Evolutionary conservation across 2,113 vertebrate genomes (phyloP).

Genomic region (Micromys minutus): DNA sequence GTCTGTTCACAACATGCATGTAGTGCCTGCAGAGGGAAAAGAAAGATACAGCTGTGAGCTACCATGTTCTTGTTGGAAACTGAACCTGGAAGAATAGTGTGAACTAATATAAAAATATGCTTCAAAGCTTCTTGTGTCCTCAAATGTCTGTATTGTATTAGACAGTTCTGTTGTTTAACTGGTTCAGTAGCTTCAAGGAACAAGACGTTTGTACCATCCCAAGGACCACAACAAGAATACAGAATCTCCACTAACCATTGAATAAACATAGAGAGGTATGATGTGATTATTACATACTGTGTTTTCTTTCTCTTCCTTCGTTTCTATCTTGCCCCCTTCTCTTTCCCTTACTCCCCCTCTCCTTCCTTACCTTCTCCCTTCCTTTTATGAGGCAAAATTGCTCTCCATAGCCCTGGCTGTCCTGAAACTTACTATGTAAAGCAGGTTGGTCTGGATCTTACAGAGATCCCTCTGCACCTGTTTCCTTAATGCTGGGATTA

Average conservation of each 20-base stretch:
- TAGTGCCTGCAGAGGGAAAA: not conserved
- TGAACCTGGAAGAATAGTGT: not conserved
- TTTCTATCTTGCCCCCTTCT: not conserved
- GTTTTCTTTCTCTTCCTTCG: not conserved
- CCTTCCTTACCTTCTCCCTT: not conserved
- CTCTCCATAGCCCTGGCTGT: not conserved
- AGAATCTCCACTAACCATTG: not conserved
- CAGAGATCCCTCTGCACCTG: not conserved
- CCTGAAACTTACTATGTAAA: not conserved
- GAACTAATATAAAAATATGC: not conserved
- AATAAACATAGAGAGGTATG: conserved; percentile 11
- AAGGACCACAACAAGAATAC: not conserved
- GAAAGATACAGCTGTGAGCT: not conserved
- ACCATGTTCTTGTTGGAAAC: not conserved
- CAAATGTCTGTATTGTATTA: not conserved
- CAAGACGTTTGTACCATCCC: not conserved
- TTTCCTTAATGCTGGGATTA: not conserved
- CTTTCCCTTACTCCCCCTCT: not conserved
- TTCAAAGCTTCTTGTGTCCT: not conserved
- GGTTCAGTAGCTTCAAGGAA: not conserved
- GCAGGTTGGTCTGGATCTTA: not conserved
- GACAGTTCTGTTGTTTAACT: not conserved
- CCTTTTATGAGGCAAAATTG: no score
- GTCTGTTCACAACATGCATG: not conserved
- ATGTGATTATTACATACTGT: not conserved